Evolutionary conservation across 2,888 invertebrate species (phyloP), one percentile per base, ranked within the genome.

Genomic region (Carterocephalus palaemon): DNA sequence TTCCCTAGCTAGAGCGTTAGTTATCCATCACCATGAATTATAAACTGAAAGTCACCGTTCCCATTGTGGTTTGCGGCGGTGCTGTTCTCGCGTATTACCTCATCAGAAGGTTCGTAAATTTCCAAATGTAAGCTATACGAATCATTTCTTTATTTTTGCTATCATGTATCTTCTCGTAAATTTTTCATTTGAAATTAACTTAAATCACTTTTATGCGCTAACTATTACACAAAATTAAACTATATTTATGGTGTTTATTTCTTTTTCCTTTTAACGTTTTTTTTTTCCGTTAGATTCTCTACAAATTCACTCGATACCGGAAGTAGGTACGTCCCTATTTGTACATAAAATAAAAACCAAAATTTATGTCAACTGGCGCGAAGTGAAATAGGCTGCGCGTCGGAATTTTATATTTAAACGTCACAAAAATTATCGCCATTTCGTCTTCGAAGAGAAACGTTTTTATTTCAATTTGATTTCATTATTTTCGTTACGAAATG

Each of bases 81-180:
- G 86, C 86, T 54, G 85, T 86, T 62, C 76, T 86, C 59, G 82
- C 81, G 51, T 86, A 82, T 83, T 86, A 85, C 79, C 80, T 86
- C 83, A 85, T 85, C 72, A 77, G 81, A 76, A 83, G 86, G 86
- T 86, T 80, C 63, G 86, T 86, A 82, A 60, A 56, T 55, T 62
- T 62, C 46, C 43, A 32, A 45, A 49, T 37, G 31, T 24, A 23
- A 33, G 17, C 28, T 46, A 32, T 28, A 31, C 34, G 38, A 40
- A 43, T 9, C 10, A n/a, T n/a, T n/a, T n/a, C n/a, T n/a, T n/a
- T n/a, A n/a, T n/a, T n/a, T n/a, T n/a, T n/a, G n/a, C n/a, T n/a
- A n/a, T n/a, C n/a, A n/a, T n/a, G n/a, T n/a, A n/a, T n/a, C n/a
- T n/a, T n/a, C n/a, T n/a, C n/a, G n/a, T n/a, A n/a, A n/a, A n/a